phyloP scores from a whole-genome alignment of 2,797 vertebrate genomes.

The Antennarius maculatus region DNA sequence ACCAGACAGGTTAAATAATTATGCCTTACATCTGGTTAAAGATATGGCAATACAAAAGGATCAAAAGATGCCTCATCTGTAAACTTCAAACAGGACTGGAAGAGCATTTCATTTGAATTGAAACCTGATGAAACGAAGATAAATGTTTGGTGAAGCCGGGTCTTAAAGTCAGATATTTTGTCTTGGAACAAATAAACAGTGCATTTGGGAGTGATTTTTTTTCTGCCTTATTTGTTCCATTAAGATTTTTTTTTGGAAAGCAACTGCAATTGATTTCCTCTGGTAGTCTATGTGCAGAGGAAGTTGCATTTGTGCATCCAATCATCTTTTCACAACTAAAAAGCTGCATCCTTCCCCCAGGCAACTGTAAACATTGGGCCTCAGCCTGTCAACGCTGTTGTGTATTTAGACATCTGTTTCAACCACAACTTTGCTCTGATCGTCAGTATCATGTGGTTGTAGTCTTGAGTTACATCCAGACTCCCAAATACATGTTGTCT shows the following conservation, averaged over 20 bases:
- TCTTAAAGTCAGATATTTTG: background rate
- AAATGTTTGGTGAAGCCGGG: background rate
- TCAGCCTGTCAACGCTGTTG: constrained; percentile 63
- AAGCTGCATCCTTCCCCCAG: constrained; percentile 51
- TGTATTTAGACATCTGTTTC: constrained; percentile 78
- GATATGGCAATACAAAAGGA: constrained; percentile 1
- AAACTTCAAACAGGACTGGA: constrained; percentile 22
- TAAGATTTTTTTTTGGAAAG: background rate
- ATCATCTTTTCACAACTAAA: constrained; percentile 37
- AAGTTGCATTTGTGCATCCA: constrained; percentile 28
- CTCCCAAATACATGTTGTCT: constrained; percentile 68
- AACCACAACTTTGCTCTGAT: constrained; percentile 72
- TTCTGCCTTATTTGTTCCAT: background rate
- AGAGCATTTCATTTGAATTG: constrained; percentile 1
- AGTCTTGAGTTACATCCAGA: constrained; percentile 66
- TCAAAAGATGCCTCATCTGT: constrained; percentile 18
- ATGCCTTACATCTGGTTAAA: constrained; percentile 36
- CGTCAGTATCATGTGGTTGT: constrained; percentile 72
- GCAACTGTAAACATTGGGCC: constrained; percentile 67
- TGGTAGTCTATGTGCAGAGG: constrained; percentile 1
- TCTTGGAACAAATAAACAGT: background rate
- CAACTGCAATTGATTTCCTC: constrained; percentile 13
- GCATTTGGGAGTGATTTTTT: background rate
- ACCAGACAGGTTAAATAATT: constrained; percentile 44
- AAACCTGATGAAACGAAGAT: constrained; percentile 2